These are phyloP conservation scores for Neosilurus mollespiculum DNA, from an alignment of 2,797 vertebrate genomes.

Conservation along the genomic window DNA sequence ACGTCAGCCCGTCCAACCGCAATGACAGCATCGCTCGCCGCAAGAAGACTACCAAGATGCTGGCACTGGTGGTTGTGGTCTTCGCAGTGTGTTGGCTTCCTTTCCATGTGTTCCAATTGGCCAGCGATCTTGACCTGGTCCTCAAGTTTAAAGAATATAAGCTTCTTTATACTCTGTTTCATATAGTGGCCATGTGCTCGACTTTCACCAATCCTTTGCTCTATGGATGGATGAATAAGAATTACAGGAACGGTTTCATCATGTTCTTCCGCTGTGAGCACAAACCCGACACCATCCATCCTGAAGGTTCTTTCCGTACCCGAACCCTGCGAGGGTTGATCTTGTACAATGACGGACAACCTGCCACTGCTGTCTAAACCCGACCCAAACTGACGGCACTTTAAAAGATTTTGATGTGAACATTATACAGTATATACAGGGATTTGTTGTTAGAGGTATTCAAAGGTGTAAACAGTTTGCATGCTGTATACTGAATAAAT, in stretches of 20 bases:
- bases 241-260: constrained; percentile 91
- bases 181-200: constrained; percentile 90
- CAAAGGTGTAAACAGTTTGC: constrained; percentile 55
- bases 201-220: constrained; percentile 88
- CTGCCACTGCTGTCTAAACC: constrained; percentile 80
- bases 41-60: constrained; percentile 91
- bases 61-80: constrained; percentile 86
- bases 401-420: background rate
- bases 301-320: constrained; percentile 84
- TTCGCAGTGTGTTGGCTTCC: constrained; percentile 90
- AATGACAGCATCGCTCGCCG: constrained; percentile 80
- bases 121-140: constrained; percentile 85
- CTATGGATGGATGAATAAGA: constrained; percentile 96
- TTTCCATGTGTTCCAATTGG: constrained; percentile 87
- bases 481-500: constrained; percentile 59
- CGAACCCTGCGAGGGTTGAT: constrained; percentile 76
- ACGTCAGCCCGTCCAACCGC: constrained; percentile 82
- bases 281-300: constrained; percentile 81
- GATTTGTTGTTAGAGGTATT: constrained; percentile 12
- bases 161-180: constrained; percentile 88
- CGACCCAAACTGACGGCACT: background rate
- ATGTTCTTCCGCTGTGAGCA: constrained; percentile 89
- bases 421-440: background rate
- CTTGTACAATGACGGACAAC: constrained; percentile 73
- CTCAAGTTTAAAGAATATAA: constrained; percentile 88